Evolutionary conservation across 2,797 vertebrate species (phyloP).

Genomic region (Phoeniculus purpureus): DNA sequence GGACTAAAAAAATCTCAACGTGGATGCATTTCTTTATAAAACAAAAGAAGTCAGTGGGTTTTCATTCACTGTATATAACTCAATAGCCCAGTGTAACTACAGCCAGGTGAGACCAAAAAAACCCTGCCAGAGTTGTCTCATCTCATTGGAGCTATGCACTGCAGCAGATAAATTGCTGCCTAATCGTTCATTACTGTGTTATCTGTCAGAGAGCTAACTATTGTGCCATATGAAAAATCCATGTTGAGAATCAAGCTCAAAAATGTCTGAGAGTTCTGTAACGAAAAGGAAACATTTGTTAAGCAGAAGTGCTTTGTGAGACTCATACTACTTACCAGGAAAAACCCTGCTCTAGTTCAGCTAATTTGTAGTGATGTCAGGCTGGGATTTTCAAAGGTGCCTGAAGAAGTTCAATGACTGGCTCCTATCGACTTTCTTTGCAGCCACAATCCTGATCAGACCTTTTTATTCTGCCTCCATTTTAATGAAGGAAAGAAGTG

Average conservation of each 20-base stretch:
- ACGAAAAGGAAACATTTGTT: constrained; percentile 28
- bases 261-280: constrained; percentile 1
- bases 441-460: neutral
- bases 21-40: neutral
- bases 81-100: neutral
- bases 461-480: neutral
- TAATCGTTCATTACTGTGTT: constrained; percentile 15
- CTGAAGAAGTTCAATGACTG: constrained; percentile 14
- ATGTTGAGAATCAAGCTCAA: neutral
- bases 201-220: neutral
- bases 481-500: constrained; percentile 14
- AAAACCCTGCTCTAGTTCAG: neutral
- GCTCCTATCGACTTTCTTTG: constrained; percentile 1
- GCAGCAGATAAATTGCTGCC: constrained; percentile 16
- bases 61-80: neutral
- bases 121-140: neutral
- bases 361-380: constrained; percentile 32
- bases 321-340: neutral
- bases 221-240: constrained; percentile 46
- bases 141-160: neutral
- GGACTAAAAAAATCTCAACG: neutral
- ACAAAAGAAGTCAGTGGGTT: neutral
- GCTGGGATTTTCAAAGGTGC: constrained; percentile 31
- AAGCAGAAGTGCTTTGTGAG: constrained; percentile 13
- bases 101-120: neutral